Evolutionary conservation across 2,113 vertebrate species (phyloP), one percentile per base, ranked within the genome.

Genomic region (Heloderma charlesbogerti): DNA sequence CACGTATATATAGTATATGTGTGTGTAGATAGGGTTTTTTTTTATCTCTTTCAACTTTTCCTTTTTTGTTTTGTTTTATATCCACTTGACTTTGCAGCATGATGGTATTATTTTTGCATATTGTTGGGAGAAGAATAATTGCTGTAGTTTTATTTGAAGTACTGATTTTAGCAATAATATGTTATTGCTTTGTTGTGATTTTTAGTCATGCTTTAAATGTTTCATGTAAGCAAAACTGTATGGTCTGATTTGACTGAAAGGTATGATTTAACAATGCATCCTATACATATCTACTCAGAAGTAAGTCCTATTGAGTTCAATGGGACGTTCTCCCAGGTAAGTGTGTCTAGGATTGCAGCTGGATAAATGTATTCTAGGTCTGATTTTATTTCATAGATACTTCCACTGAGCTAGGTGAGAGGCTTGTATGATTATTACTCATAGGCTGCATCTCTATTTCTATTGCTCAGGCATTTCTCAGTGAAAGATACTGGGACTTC

Each of bases 401-500:
- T 91, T 34, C 80, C 90, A n/a, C 40, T 6, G 0, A 78, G 5
- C 37, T 75, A 60, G 85, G 22, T 80, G 71, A 77, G 86, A 51
- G 22, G 0, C 0, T 1, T 91, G 27, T 0, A 0, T 86, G 67
- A 9, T 91, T 91, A 93, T 94, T 92, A 92, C 92, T 88, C 92
- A 84, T 27, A 89, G 77, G 79, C 77, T 95, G 90, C 91, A 85
- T 79, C 75, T 91, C 6, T 79, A 71, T 88, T 93, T 94, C 87
- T 83, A 92, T 90, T 91, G 93, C 74, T 84, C 89, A 74, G 54
- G 48, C 51, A 63, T 90, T 93, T 80, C 15, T 92, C 93, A 92
- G 92, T 96, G 93, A 20, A 95, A 94, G 81, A 93, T 27, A 40
- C 13, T n/a, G 0, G 25, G 51, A 67, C 31, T 94, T 92, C 93